Conservation (phyloP, 2,888 invertebrate species). For the Heliconius ethilla region DNA sequence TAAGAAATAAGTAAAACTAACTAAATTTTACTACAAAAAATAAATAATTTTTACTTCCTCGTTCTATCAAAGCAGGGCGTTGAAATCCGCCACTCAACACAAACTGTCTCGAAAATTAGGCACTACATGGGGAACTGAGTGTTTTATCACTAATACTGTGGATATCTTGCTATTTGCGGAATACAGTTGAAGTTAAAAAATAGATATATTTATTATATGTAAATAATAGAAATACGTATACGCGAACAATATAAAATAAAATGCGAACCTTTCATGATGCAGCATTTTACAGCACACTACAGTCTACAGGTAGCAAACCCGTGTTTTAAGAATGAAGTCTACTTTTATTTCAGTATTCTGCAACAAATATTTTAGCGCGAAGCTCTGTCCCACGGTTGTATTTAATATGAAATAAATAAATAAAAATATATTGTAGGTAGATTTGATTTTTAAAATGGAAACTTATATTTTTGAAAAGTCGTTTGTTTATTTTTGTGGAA, state of each 20-base stretch:
- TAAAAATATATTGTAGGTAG: not conserved
- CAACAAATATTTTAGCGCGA: slow-evolving; percentile 3
- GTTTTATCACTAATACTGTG: no score
- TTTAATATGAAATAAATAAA: slow-evolving; percentile 6
- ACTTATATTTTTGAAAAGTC: not conserved
- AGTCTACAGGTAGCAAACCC: not conserved
- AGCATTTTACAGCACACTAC: not conserved
- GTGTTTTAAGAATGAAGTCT: slow-evolving; percentile 15
- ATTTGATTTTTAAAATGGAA: not conserved
- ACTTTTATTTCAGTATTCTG: slow-evolving; percentile 1
- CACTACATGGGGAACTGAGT: no score
- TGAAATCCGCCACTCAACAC: no score
- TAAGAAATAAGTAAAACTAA: no score
- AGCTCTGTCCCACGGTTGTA: not conserved
- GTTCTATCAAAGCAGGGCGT: no score
- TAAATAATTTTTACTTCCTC: no score
- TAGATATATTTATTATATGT: not conserved
- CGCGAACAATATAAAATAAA: not conserved
- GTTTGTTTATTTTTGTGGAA: not conserved
- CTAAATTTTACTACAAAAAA: no score
- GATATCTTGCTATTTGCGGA: no score
- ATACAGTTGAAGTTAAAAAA: no score
- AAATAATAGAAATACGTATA: not conserved
- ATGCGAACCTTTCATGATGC: not conserved
- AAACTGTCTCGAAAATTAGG: no score